Evolutionary conservation across 2,113 vertebrate species (phyloP).

Genomic region (Xiphophorus maculatus): DNA sequence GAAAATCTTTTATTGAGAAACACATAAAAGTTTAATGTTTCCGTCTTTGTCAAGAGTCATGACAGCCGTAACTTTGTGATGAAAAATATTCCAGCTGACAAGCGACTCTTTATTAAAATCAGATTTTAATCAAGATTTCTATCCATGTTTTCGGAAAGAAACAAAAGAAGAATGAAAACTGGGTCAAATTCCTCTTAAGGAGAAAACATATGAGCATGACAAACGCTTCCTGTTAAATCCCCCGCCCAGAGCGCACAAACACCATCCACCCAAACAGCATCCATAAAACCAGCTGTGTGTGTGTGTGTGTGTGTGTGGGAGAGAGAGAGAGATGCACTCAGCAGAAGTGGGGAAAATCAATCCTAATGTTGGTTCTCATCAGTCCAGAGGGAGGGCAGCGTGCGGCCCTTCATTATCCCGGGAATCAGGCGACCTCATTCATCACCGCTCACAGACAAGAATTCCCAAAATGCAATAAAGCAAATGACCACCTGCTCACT

Average conservation of each 20-base stretch:
- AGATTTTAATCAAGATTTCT: background rate
- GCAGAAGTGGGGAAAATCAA: conserved; percentile 44
- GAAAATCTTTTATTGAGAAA: no score
- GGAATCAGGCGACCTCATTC: conserved; percentile 27
- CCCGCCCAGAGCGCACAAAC: background rate
- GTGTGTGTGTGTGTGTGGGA: background rate
- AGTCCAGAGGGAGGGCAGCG: background rate
- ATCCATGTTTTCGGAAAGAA: background rate
- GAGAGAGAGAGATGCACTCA: conserved; percentile 40
- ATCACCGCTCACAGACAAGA: conserved; percentile 46
- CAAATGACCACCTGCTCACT: conserved; percentile 60
- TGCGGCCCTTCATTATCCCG: conserved; percentile 28
- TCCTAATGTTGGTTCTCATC: conserved; percentile 24
- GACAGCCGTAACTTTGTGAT: no score
- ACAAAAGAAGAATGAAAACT: background rate
- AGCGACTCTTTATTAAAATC: background rate
- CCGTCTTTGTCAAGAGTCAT: no score
- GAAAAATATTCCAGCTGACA: no score
- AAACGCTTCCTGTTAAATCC: conserved; percentile 1
- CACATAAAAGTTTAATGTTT: no score
- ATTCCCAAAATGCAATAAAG: conserved; percentile 51
- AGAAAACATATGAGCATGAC: background rate
- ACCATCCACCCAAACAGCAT: background rate
- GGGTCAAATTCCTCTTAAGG: conserved; percentile 6
- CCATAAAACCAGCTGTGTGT: conserved; percentile 4